Percentiles rank a stretch among this genome's conserved stretches.
Conservation (phyloP, 2,888 invertebrate species). For the Polymixis lichenea region DNA sequence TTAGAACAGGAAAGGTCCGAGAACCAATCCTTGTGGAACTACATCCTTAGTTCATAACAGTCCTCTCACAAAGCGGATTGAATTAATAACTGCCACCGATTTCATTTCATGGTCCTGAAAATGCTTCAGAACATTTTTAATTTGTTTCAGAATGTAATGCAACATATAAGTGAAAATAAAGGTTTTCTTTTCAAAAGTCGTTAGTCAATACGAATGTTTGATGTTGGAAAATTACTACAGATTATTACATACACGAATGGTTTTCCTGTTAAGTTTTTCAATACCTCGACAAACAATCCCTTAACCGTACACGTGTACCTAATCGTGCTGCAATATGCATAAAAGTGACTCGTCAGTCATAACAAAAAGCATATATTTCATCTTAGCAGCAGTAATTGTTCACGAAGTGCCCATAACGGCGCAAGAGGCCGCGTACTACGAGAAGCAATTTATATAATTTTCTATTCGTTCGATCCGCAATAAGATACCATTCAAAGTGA, state of each 20-base stretch:
- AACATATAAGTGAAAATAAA: not conserved
- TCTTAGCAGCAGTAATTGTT: conserved; percentile 75
- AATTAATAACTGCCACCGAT: not conserved
- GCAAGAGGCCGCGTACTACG: conserved; percentile 75
- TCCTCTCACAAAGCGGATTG: not conserved
- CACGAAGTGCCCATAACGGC: conserved; percentile 75
- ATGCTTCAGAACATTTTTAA: not conserved
- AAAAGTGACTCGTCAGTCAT: conserved; percentile 59
- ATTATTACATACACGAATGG: not conserved
- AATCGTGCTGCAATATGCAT: conserved; percentile 42
- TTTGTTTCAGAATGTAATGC: not conserved
- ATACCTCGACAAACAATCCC: conserved; percentile 23
- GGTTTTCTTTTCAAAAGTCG: not conserved
- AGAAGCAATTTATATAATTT: conserved; percentile 86
- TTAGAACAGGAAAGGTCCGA: not conserved
- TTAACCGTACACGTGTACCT: conserved; percentile 15
- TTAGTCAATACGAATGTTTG: not conserved
- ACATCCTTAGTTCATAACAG: not conserved
- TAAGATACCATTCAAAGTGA: conserved; percentile 82
- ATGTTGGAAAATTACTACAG: not conserved
- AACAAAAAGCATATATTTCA: conserved; percentile 73
- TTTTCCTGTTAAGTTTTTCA: conserved; percentile 12
- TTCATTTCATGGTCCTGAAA: not conserved
- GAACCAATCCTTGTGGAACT: not conserved
- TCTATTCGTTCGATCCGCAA: conserved; percentile 81